A percentile compares a stretch with the other conserved stretches of the same genome.
phyloP scores from a whole-genome alignment of 2,113 vertebrate species.

The Quiscalus mexicanus region DNA sequence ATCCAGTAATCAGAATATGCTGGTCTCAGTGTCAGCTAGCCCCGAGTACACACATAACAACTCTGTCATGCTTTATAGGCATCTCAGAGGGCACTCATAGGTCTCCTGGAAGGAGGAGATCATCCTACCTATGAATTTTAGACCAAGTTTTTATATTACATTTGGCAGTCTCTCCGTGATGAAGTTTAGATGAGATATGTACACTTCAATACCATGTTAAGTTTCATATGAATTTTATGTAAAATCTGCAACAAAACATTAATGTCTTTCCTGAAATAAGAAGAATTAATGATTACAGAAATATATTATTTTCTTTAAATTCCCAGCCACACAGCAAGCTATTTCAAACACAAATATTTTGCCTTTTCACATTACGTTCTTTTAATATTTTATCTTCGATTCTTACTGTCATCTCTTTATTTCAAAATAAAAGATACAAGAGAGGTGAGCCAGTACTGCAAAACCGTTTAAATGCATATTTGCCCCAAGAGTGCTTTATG shows the following conservation, averaged over 20 bases:
- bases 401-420: not conserved
- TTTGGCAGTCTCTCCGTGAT: rapidly evolving
- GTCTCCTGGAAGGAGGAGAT: not conserved
- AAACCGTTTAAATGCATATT: not conserved
- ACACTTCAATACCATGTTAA: not conserved
- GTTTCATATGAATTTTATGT: not conserved
- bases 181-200: not conserved
- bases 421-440: not conserved
- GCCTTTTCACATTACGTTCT: not conserved
- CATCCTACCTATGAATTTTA: not conserved
- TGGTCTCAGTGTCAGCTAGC: not conserved
- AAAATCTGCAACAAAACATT: not conserved
- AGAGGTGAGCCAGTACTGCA: not conserved
- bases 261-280: not conserved
- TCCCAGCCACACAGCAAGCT: not conserved
- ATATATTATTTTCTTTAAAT: not conserved
- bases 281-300: not conserved
- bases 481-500: not conserved
- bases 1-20: rapidly evolving
- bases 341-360: not conserved
- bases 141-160: not conserved
- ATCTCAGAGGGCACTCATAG: not conserved
- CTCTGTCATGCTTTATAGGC: not conserved
- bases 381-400: not conserved
- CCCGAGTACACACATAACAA: not conserved